phyloP scores from a whole-genome alignment of 2,888 invertebrate species.

The Glyphotaelius pellucidus region DNA sequence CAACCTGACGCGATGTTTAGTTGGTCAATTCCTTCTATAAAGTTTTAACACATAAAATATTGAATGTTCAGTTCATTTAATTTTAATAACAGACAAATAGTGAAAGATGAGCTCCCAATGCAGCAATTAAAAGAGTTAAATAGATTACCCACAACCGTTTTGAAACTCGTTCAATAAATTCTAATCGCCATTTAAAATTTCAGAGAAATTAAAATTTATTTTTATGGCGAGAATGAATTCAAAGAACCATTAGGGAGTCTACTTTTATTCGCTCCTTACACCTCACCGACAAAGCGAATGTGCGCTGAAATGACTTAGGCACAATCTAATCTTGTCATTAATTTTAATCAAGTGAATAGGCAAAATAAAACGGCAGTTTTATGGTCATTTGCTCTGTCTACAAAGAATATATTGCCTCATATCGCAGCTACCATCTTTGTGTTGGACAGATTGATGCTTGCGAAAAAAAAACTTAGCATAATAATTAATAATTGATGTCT shows the following conservation, averaged over 20 bases:
- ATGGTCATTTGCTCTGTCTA: background rate
- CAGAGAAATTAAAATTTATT: background rate
- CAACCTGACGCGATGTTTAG: no score
- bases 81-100: background rate
- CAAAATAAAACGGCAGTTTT: background rate
- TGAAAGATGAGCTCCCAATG: background rate
- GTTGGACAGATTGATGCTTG: background rate
- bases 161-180: background rate
- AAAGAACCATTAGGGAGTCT: background rate
- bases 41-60: no score
- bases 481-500: background rate
- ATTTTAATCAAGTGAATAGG: background rate
- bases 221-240: background rate
- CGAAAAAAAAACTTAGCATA: background rate
- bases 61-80: background rate
- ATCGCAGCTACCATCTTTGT: background rate
- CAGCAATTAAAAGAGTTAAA: background rate
- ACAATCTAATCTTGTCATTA: background rate
- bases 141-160: background rate
- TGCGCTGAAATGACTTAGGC: background rate
- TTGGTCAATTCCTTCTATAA: no score
- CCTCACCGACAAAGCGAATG: background rate
- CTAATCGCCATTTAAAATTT: background rate
- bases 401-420: background rate
- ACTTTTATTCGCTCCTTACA: background rate